Evolutionary conservation across 2,797 vertebrate genomes (phyloP).

Genomic region (Toxotes lorentzi): DNA sequence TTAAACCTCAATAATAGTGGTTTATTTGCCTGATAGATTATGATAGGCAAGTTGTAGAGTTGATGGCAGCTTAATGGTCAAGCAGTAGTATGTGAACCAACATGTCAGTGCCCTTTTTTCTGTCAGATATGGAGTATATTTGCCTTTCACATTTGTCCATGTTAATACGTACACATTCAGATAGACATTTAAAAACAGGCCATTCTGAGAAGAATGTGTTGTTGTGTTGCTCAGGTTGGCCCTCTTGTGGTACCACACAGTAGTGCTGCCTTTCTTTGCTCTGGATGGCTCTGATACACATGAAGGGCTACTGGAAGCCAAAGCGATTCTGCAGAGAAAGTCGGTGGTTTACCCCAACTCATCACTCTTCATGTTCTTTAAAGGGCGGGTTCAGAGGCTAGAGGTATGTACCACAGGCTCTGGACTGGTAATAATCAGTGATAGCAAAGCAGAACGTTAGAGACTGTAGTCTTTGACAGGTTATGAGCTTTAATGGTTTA

Average conservation of each 20-base stretch:
- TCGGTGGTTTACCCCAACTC: conserved; percentile 98
- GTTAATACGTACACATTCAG: neutral
- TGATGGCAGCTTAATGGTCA: too few relatives aligned
- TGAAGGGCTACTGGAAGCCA: conserved; percentile 94
- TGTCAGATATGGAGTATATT: neutral
- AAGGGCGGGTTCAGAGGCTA: conserved; percentile 96
- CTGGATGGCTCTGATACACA: conserved; percentile 94
- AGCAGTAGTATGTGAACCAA: neutral
- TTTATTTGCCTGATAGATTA: neutral
- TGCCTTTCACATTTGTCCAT: neutral
- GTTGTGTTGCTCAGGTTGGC: conserved; percentile 87
- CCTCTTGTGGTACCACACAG: conserved; percentile 98
- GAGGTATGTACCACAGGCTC: conserved; percentile 86
- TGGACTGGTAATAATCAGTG: neutral
- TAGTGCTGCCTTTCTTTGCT: conserved; percentile 98
- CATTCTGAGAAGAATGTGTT: neutral
- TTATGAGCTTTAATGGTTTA: neutral
- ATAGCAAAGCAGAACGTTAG: neutral
- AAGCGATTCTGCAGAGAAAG: conserved; percentile 95
- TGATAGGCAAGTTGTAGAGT: too few relatives aligned
- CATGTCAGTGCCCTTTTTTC: neutral
- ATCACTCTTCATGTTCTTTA: conserved; percentile 99
- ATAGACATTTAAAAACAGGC: neutral
- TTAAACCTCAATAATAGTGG: neutral
- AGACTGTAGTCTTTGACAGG: neutral